Evolutionary conservation across 2,113 vertebrate genomes (phyloP).

Genomic region (Ivindomyrus marchei): DNA sequence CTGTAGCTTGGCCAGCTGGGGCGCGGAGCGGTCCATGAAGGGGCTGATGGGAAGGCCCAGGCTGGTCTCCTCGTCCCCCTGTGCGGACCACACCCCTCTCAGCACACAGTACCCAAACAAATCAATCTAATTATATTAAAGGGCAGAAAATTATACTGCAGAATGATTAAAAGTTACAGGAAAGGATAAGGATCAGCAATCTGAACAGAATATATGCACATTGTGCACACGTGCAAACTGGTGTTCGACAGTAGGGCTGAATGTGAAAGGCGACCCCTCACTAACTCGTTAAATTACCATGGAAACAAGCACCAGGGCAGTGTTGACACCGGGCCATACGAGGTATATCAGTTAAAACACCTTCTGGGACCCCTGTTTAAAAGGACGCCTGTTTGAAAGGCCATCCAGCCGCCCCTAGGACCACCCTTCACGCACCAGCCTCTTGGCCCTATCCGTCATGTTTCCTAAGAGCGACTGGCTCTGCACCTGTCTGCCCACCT

Average conservation of each 20-base stretch:
- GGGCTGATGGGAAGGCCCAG: conserved; percentile 90
- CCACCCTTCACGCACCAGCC: not conserved
- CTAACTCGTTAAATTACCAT: conserved; percentile 36
- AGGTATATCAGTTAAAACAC: not conserved
- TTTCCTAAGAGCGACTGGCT: not conserved
- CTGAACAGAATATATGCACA: not conserved
- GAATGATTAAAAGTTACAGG: not conserved
- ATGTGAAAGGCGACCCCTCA: not conserved
- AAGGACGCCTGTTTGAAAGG: not conserved
- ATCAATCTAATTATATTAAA: not conserved
- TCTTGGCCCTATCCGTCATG: not conserved
- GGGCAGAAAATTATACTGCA: not conserved
- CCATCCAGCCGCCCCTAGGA: not conserved
- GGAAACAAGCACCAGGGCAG: conserved; percentile 39
- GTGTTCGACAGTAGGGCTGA: not conserved
- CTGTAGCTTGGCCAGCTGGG: conserved; percentile 91
- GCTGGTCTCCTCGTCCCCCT: conserved; percentile 95
- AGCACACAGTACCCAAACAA: not conserved
- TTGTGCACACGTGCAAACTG: not conserved
- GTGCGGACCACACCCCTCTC: not conserved
- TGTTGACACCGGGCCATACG: conserved; percentile 23
- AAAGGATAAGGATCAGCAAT: not conserved
- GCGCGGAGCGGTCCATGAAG: conserved; percentile 94
- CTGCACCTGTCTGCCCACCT: not conserved
- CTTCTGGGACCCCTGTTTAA: not conserved